These are phyloP conservation scores for Lerista edwardsae DNA, from an alignment of 2,797 vertebrate genomes.

Conservation along the genomic window DNA sequence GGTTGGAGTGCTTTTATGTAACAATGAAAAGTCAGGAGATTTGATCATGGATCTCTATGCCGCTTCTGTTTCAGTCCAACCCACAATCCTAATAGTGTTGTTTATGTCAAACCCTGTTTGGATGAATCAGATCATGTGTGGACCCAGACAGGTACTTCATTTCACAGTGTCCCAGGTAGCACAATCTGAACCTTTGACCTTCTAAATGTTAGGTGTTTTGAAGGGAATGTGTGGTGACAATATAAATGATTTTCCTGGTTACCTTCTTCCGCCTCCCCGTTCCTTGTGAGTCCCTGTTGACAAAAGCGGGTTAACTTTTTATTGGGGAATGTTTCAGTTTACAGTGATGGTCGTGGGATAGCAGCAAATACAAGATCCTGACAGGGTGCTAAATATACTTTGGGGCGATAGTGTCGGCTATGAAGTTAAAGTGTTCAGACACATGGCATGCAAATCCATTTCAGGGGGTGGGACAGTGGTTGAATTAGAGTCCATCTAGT, in stretches of 20 bases:
- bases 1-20: background rate
- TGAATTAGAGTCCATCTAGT: too few species aligned
- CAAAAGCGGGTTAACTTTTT: background rate
- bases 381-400: too few species aligned
- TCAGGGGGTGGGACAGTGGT: too few species aligned
- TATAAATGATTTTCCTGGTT: background rate
- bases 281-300: background rate
- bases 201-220: background rate
- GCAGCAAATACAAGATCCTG: too few species aligned
- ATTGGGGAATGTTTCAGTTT: too few species aligned
- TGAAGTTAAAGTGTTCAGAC: too few species aligned
- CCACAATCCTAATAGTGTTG: background rate
- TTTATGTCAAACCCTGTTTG: background rate
- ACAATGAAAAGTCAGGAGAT: background rate
- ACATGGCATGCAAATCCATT: too few species aligned
- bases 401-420: too few species aligned
- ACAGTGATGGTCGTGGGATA: too few species aligned
- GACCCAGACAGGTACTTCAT: background rate
- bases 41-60: background rate
- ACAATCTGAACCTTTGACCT: background rate
- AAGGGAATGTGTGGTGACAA: background rate
- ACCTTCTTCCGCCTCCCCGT: background rate
- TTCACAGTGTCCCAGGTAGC: background rate
- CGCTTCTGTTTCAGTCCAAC: background rate
- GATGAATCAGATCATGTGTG: background rate